phyloP scores from a whole-genome alignment of 2,888 invertebrate species.

The Trilocha varians region DNA sequence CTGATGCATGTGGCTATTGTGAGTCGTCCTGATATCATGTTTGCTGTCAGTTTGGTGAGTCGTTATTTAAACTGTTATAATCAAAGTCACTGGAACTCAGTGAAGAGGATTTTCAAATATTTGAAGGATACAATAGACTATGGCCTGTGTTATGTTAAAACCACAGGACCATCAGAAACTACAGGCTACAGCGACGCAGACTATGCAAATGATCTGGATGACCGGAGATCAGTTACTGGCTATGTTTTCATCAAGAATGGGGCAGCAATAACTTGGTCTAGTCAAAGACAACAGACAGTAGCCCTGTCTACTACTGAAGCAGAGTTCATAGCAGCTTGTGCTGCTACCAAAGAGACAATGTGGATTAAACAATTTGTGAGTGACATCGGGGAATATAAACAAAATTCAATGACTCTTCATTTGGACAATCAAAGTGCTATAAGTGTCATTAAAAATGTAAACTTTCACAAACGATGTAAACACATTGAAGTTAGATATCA shows the following conservation, averaged over 20 bases:
- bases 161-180: background rate
- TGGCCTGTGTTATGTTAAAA: background rate
- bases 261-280: conserved; percentile 1
- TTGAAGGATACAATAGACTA: conserved; percentile 1
- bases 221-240: conserved; percentile 1
- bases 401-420: background rate
- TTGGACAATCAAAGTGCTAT: conserved; percentile 9
- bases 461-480: conserved; percentile 10
- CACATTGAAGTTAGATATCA: conserved; percentile 13
- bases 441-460: conserved; percentile 9
- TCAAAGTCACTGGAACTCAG: conserved; percentile 19
- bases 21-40: conserved; percentile 1
- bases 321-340: conserved; percentile 5
- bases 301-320: conserved; percentile 1
- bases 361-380: background rate
- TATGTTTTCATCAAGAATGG: conserved; percentile 4
- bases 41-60: background rate
- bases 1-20: background rate
- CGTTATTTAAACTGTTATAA: too few relatives aligned
- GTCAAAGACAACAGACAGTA: background rate
- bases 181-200: conserved; percentile 3
- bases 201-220: background rate
- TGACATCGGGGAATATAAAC: background rate
- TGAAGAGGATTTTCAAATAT: conserved; percentile 18
- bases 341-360: background rate